Evolutionary conservation across 1,140 invertebrate genomes (phyloP), one percentile per base, ranked within the genome.

Genomic region (Brachionus asplanchnoidis): DNA sequence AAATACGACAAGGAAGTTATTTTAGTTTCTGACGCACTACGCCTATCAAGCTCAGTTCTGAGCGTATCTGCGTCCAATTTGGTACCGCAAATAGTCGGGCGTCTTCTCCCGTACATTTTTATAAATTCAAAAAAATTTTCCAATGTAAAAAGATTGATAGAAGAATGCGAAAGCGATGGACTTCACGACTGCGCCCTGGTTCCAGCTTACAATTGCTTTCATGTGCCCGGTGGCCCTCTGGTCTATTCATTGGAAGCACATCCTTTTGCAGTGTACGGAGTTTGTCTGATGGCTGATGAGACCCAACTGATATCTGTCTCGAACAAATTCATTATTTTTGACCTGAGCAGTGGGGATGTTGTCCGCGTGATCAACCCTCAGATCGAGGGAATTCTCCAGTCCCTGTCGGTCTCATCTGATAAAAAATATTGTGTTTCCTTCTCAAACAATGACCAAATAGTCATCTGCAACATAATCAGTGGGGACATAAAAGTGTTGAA

Each of bases 231-330:
- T 73, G 97, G 97, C 42, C 97, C 97, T 0, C 90, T 99, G 0
- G 98, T 98, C 93, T 98, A 97, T 88, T 98, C 96, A 0, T 89
- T 99, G 50, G 97, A 99, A 91, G 96, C 96, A 2, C 97, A 99
- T 91, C 95, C 96, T 87, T 99, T 98, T 89, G 97, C 97, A 0
- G 95, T 98, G 0, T 98, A 98, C 89, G 96, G 94, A 11, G 96
- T 98, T 86, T 94, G 93, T 65, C 89, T 98, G 9, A 97, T 95
- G 0, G 94, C 94, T 0, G 96, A 98, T 90, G 94, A 93, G 84
- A 93, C 95, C 66, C 96, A 97, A 89, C 93, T 99, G 60, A 94
- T 98, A 0, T 97, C 96, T 6, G 95, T 97, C 87, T 98, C 97
- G 1, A 99, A 98, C 87, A 93, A 95, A 87, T 96, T 99, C 86